Evolutionary conservation across 2,888 invertebrate species (phyloP).

Genomic region (Ypsolopha sequella): DNA sequence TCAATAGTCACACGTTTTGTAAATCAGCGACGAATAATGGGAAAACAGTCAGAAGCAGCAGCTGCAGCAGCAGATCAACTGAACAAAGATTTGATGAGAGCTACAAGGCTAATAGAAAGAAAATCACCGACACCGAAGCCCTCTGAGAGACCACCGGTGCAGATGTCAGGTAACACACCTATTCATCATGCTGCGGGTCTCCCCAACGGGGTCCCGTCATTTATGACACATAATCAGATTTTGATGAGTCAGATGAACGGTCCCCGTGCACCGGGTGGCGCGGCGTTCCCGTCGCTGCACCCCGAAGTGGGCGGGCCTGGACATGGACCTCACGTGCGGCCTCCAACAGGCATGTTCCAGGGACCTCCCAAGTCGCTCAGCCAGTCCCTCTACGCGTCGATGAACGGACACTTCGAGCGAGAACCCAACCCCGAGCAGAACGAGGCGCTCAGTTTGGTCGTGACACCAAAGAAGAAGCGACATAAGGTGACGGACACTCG

Average conservation of each 20-base stretch:
- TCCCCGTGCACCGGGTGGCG: constrained; percentile 71
- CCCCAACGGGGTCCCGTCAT: constrained; percentile 53
- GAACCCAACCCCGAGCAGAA: constrained; percentile 88
- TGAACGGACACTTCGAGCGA: constrained; percentile 74
- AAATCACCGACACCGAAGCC: constrained; percentile 84
- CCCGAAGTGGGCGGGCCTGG: constrained; percentile 70
- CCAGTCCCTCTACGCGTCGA: constrained; percentile 75
- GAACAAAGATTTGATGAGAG: constrained; percentile 86
- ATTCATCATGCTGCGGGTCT: constrained; percentile 52
- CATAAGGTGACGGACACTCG: constrained; percentile 97
- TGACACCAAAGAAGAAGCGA: constrained; percentile 95
- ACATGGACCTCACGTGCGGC: constrained; percentile 61
- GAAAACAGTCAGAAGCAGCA: constrained; percentile 84
- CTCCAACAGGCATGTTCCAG: constrained; percentile 85
- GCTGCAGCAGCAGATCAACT: constrained; percentile 86
- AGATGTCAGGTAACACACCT: constrained; percentile 70
- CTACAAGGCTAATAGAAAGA: constrained; percentile 84
- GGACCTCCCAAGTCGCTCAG: constrained; percentile 83
- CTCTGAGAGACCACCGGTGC: constrained; percentile 71
- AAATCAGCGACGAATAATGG: constrained; percentile 81
- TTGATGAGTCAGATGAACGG: constrained; percentile 69
- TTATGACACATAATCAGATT: constrained; percentile 57
- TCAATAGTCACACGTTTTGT: constrained; percentile 88
- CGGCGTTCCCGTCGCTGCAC: constrained; percentile 79
- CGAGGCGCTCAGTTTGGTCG: constrained; percentile 94